Percentiles rank a stretch among this genome's conserved stretches.
phyloP scores from a whole-genome alignment of 1,140 invertebrate genomes.

The Anadara kagoshimensis region DNA sequence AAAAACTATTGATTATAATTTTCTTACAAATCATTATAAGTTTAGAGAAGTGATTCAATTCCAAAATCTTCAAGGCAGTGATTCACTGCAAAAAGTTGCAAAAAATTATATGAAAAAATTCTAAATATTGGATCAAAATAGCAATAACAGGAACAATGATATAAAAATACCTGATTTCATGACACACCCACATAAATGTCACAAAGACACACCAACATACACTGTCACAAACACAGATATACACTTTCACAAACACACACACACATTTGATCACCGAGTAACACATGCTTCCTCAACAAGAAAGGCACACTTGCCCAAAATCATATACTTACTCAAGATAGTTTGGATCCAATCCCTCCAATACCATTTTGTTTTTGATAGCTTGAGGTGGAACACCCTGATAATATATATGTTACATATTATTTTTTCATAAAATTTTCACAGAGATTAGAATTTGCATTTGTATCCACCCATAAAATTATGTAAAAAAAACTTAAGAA shows the following conservation, averaged over 20 bases:
- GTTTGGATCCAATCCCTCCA: conserved; percentile 86
- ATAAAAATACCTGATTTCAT: no score
- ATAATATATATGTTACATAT: conserved; percentile 20
- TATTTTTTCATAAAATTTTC: no score
- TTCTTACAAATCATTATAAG: not conserved
- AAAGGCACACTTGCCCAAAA: no score
- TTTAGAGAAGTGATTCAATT: not conserved
- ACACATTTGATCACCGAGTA: no score
- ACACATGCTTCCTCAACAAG: not conserved
- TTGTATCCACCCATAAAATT: not conserved
- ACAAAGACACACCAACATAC: not conserved
- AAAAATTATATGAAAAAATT: no score
- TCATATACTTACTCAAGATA: conserved; percentile 82
- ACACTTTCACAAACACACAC: conserved; percentile 5
- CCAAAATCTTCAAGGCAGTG: no score
- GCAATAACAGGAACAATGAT: no score
- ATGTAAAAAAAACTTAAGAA: not conserved
- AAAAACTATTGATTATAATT: not conserved
- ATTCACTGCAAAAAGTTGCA: no score
- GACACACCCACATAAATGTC: not conserved
- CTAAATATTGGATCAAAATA: no score
- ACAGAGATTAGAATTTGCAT: no score
- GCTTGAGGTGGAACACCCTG: conserved; percentile 84
- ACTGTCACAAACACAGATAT: not conserved
- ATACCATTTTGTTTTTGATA: conserved; percentile 87